These are phyloP conservation scores for Acomys russatus DNA, from an alignment of 2,797 vertebrate species.

Conservation along the genomic window DNA sequence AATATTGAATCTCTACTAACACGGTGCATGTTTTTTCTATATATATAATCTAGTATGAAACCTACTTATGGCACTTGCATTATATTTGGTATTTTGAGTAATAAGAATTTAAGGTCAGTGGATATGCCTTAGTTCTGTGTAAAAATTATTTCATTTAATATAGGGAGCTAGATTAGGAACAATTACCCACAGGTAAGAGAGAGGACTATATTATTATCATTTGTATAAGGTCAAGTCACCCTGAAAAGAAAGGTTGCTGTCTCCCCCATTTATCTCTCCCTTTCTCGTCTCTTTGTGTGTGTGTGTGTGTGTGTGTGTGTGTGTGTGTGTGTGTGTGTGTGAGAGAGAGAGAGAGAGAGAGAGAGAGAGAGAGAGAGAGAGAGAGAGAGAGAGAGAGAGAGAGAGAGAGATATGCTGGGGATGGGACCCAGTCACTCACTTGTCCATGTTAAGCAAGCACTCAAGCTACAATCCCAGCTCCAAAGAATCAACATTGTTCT, in stretches of 20 bases:
- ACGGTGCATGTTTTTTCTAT: background rate
- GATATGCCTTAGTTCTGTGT: background rate
- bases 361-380: background rate
- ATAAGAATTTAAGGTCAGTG: background rate
- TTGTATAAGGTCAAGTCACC: conserved; percentile 25
- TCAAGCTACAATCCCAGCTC: background rate
- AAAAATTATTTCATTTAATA: background rate
- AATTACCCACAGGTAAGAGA: background rate
- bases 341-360: background rate
- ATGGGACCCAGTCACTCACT: background rate
- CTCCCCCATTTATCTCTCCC: background rate
- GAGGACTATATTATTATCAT: background rate
- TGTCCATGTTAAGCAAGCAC: background rate
- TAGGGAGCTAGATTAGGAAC: background rate
- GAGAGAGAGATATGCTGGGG: too few relatives aligned
- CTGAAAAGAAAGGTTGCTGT: background rate
- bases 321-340: background rate
- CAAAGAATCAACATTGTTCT: background rate
- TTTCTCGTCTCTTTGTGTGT: background rate
- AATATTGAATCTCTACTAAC: background rate
- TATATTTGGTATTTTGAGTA: background rate
- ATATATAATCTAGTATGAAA: background rate
- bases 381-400: too few relatives aligned
- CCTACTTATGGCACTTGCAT: background rate
- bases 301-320: background rate